Evolutionary conservation across 2,888 invertebrate species (phyloP).

Genomic region (Reticulitermes lucifugus): DNA sequence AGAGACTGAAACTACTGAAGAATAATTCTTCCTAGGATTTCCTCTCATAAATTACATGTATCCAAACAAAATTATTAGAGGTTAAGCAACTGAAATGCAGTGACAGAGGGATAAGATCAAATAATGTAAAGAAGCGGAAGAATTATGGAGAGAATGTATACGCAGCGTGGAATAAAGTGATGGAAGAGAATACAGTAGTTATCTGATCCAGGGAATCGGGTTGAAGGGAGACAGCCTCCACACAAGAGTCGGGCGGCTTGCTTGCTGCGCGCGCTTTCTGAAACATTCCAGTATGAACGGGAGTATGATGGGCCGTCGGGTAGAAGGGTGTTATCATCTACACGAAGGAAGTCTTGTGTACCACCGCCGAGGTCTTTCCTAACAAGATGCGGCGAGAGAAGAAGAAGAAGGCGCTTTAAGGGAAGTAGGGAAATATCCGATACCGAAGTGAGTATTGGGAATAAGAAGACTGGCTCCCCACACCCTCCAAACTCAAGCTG

Average conservation of each 20-base stretch:
- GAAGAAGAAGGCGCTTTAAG: conserved; percentile 17
- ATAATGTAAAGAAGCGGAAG: background rate
- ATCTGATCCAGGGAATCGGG: conserved; percentile 42
- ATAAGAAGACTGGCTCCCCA: conserved; percentile 12
- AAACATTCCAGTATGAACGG: conserved; percentile 1
- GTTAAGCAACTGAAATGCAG: background rate
- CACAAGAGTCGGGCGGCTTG: background rate
- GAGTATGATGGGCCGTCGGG: background rate
- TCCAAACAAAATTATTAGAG: too few species aligned
- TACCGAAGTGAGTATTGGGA: conserved; percentile 33
- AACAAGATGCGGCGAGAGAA: conserved; percentile 15
- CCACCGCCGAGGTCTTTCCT: background rate
- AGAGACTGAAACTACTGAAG: too few species aligned
- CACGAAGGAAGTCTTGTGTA: background rate
- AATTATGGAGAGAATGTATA: conserved; percentile 17
- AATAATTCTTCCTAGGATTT: too few species aligned
- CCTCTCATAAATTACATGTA: too few species aligned
- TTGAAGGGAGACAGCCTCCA: background rate
- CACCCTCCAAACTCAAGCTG: background rate
- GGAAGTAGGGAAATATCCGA: conserved; percentile 35
- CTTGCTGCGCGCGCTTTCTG: background rate
- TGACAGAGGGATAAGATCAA: background rate
- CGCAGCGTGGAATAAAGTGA: background rate
- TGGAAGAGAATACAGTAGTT: background rate
- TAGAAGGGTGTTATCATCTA: background rate